phyloP scores from a whole-genome alignment of 2,113 vertebrate genomes.

The human region DNA sequence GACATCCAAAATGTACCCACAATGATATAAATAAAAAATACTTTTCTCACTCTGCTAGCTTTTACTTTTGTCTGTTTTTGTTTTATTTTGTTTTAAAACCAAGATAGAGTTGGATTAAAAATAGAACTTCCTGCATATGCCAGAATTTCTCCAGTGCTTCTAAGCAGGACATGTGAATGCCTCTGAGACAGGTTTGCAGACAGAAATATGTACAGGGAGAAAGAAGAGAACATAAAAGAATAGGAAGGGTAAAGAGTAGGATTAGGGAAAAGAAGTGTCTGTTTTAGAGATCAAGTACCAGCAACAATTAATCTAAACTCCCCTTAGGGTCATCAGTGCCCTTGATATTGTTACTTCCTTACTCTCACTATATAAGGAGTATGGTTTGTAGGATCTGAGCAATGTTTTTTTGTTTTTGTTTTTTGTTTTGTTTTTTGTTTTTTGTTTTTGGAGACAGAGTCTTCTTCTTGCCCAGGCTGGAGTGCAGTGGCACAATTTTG shows the following conservation, averaged over 20 bases:
- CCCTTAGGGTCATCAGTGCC: background rate
- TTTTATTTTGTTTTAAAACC: conserved; percentile 29
- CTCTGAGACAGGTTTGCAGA: background rate
- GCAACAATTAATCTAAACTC: background rate
- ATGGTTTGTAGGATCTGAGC: background rate
- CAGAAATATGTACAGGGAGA: background rate
- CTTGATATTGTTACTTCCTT: background rate
- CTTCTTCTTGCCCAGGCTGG: too few relatives aligned
- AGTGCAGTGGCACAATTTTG: too few relatives aligned
- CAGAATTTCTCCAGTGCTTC: background rate
- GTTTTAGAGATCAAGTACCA: background rate
- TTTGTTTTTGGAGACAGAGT: too few relatives aligned
- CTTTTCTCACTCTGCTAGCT: conserved; percentile 4
- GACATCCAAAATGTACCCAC: background rate
- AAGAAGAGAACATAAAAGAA: background rate
- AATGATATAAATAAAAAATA: conserved; percentile 24
- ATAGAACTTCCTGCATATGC: background rate
- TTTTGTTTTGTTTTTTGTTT: too few relatives aligned
- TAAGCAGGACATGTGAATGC: background rate
- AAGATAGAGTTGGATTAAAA: conserved; percentile 32
- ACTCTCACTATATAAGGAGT: background rate
- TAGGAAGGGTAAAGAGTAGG: background rate
- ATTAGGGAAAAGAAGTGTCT: background rate
- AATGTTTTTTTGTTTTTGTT: background rate
- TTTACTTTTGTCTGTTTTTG: background rate